Base-by-base conservation (phyloP, 2,888 invertebrate species). In the Isoperla grammatica region DNA sequence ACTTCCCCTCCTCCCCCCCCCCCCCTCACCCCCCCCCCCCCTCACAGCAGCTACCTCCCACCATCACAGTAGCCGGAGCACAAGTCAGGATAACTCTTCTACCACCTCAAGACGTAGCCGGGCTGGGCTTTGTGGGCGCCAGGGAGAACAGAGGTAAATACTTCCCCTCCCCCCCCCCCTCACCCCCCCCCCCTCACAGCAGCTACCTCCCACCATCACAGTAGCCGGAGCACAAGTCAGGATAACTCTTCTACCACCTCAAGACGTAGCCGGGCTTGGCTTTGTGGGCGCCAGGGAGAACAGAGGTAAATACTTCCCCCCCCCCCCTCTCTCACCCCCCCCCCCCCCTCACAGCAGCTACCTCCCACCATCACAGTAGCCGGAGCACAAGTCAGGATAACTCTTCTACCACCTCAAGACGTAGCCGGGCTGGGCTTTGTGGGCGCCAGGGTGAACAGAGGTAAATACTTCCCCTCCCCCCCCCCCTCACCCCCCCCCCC, bases 181-280 rank as follows among this genome's bases (percentile, higher is more conserved):
- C n/a, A n/a, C n/a, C n/a, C n/a, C n/a, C n/a, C n/a, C n/a, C n/a
- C n/a, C n/a, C n/a, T 19, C 29, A 12, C 50, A 48, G 13, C 19
- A 19, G 4, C 17, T 61, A 13, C 61, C 61, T 63, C 13, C 61
- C 63, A 8, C 67, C 63, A 57, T 73, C 56, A 70, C 68, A 60
- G 67, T 72, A 35, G 71, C 70, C 9, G 71, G 72, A 8, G 67
- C 69, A 45, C 67, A 68, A 29, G 69, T 72, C 37, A 63, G 69
- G 61, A 35, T 69, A 58, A 43, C 73, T 63, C 61, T 73, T 63
- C 69, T 68, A 8, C 57, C 62, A 22, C 64, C 66, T 15, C 66
- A 69, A 20, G 68, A 70, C 59, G 58, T 67, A 20, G 15, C 67
- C 1, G 42, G 19, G 5, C 23, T 61, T 1, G 58, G 46, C 4